Base-by-base conservation (phyloP, 2,888 invertebrate genomes). In the Ferrisia virgata region DNA sequence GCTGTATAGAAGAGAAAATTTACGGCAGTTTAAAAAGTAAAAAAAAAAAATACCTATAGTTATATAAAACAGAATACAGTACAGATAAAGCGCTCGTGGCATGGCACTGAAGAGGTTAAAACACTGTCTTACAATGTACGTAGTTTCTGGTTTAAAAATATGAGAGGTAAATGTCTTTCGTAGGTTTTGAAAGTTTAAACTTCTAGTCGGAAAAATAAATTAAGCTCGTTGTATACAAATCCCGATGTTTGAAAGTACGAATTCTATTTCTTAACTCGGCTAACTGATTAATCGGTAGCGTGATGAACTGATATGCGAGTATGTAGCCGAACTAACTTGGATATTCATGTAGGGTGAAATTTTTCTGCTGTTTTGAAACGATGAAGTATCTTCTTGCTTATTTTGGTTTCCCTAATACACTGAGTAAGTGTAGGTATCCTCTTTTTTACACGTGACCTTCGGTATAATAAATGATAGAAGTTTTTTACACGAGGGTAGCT, bases 21-120 rank as follows among this genome's bases (percentile, higher is more conserved):
- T 76, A 76, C 72, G 72, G 72, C 36, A 76, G 72, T 76, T 76
- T 76, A 76, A 76, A 36, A 76, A 76, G 72, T 76, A 36, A n/a
- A 36, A 76, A 64, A 76, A 36, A 76, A 76, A 25, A 15, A 72
- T 11, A 28, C 25, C 15, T 18, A 76, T 36, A 33, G n/a, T n/a
- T n/a, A n/a, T n/a, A n/a, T n/a, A n/a, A n/a, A n/a, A n/a, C n/a
- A n/a, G n/a, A 69, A 69, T 28, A n/a, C 28, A 31, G 69, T n/a
- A 31, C 28, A 28, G 69, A 31, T 15, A 33, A n/a, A 31, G 31
- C 28, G 69, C 2, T 69, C 13, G n/a, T 31, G 69, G 6, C 53
- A 8, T 31, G 69, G 6, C 53, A 53, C 13, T 53, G 22, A 53
- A 53, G 22, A 53, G 53, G 53, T 8, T 53, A 13, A 53, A 53